Percentiles rank a stretch among this genome's conserved stretches.
These are phyloP conservation scores for Ectobius pallidus DNA, from an alignment of 2,888 invertebrate species.

Conservation along the genomic window DNA sequence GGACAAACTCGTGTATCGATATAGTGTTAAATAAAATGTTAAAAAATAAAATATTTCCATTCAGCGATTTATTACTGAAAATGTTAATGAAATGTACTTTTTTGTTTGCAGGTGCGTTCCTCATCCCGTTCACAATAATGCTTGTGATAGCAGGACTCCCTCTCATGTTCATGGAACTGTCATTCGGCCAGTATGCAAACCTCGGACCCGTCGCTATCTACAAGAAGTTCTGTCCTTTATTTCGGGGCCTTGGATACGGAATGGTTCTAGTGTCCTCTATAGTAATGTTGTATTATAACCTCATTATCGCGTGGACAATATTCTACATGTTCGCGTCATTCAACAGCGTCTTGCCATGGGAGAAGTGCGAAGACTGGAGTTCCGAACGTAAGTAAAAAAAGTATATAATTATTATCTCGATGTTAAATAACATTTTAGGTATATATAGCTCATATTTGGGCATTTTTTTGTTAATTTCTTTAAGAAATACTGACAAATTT, in stretches of 20 bases:
- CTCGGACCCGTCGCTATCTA: conserved; percentile 80
- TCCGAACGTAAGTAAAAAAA: conserved; percentile 62
- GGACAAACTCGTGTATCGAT: too few species aligned
- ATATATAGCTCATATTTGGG: too few species aligned
- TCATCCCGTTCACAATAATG: conserved; percentile 82
- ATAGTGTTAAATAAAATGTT: too few species aligned
- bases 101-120: conserved; percentile 68
- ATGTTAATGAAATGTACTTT: background rate
- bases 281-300: conserved; percentile 77
- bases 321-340: conserved; percentile 76
- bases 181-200: conserved; percentile 83
- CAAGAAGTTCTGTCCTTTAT: conserved; percentile 78
- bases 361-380: conserved; percentile 75
- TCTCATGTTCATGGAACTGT: conserved; percentile 84
- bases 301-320: conserved; percentile 79
- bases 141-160: conserved; percentile 82
- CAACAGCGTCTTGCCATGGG: conserved; percentile 67
- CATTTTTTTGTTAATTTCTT: too few species aligned
- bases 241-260: conserved; percentile 75
- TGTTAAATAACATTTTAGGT: too few species aligned
- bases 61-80: too few species aligned
- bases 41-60: too few species aligned
- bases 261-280: conserved; percentile 78
- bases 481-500: too few species aligned
- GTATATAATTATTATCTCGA: too few species aligned